phyloP scores from a whole-genome alignment of 1,140 invertebrate species.

The Saccostrea cuccullata region DNA sequence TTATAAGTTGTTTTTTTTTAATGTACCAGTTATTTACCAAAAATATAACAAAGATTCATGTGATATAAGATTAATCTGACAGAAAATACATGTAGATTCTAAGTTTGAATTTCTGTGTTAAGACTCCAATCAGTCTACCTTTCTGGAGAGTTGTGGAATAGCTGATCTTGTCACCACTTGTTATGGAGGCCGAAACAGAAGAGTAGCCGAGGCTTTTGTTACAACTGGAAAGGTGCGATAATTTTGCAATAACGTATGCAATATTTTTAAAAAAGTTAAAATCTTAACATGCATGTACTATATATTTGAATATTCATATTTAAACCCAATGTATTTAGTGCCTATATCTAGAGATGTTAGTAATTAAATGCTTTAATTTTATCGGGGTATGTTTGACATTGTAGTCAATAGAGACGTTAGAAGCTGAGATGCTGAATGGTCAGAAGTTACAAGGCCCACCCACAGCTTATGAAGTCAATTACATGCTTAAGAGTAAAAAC shows the following conservation, averaged over 20 bases:
- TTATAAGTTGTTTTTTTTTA: too few relatives aligned
- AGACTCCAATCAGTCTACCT: slow-evolving; percentile 88
- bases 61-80: too few relatives aligned
- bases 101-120: not conserved
- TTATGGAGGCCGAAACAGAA: slow-evolving; percentile 97
- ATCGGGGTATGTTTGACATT: not conserved
- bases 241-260: too few relatives aligned
- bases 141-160: slow-evolving; percentile 99
- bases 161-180: slow-evolving; percentile 99
- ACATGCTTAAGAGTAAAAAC: slow-evolving; percentile 81
- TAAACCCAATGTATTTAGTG: too few relatives aligned
- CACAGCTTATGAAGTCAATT: slow-evolving; percentile 97
- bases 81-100: not conserved
- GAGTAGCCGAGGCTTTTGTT: slow-evolving; percentile 96
- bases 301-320: too few relatives aligned
- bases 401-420: slow-evolving; percentile 91
- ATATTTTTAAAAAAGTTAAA: too few relatives aligned
- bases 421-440: slow-evolving; percentile 97
- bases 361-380: not conserved
- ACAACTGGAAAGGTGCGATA: slow-evolving; percentile 86
- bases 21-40: too few relatives aligned
- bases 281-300: too few relatives aligned
- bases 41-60: too few relatives aligned
- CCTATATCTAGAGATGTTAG: too few relatives aligned
- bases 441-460: slow-evolving; percentile 98